Percentiles rank a stretch among this genome's conserved stretches.
Conservation (phyloP, 2,113 vertebrate species). For the Crypturellus undulatus region DNA sequence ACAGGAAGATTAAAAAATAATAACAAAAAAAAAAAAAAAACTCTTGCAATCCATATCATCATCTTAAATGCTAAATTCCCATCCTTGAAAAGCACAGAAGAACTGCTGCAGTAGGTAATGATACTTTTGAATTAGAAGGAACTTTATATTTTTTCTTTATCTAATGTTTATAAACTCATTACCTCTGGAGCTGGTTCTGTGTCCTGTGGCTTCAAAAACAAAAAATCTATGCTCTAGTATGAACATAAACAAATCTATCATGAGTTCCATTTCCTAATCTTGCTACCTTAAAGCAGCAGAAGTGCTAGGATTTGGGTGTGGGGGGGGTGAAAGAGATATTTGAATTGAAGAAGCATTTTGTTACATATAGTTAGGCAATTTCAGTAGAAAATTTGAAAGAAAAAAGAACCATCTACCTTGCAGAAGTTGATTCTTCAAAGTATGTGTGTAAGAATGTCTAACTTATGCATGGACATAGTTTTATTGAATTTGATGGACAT, state of each 20-base stretch:
- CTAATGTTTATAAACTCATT: background rate
- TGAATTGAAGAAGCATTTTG: background rate
- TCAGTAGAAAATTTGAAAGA: background rate
- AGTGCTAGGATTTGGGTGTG: background rate
- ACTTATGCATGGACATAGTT: background rate
- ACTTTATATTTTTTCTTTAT: background rate
- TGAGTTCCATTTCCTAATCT: background rate
- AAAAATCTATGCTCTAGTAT: background rate
- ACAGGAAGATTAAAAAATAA: background rate
- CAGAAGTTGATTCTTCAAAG: background rate
- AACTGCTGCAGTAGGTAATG: background rate
- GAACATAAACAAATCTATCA: background rate
- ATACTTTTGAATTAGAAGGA: background rate
- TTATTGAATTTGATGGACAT: background rate
- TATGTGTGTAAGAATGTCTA: background rate
- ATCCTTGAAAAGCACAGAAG: background rate
- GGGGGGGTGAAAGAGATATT: background rate
- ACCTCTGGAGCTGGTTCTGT: background rate
- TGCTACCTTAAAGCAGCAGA: background rate
- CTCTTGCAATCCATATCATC: background rate
- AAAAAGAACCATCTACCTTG: fast-evolving
- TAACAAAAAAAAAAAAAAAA: background rate
- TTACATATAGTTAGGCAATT: background rate
- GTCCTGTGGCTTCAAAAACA: background rate
- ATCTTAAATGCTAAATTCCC: background rate